phyloP scores from a whole-genome alignment of 2,113 vertebrate species.

The Scalopus aquaticus region DNA sequence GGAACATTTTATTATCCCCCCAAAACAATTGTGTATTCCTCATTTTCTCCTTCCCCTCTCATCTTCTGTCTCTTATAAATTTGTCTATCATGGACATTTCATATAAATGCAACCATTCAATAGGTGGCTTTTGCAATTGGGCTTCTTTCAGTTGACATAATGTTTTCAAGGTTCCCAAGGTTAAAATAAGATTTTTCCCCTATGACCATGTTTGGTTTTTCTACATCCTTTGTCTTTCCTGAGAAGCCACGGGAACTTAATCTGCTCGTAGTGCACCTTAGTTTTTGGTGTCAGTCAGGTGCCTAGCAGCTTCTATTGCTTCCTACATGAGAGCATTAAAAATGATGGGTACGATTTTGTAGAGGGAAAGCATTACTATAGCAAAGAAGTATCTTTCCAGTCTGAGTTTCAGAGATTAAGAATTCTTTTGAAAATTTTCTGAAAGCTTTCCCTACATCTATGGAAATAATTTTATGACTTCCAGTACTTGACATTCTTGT shows the following conservation, averaged over 20 bases:
- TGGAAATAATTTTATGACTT: background rate
- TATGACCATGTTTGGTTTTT: background rate
- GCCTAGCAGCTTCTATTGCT: background rate
- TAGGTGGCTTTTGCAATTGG: background rate
- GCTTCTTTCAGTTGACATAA: background rate
- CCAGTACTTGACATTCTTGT: background rate
- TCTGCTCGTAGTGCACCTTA: background rate
- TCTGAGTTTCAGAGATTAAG: slow-evolving; percentile 1
- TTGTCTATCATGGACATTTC: background rate
- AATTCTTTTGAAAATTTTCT: background rate
- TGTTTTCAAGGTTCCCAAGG: background rate
- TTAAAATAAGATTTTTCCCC: background rate
- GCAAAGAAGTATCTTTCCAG: background rate
- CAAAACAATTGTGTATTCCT: background rate
- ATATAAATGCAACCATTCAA: background rate
- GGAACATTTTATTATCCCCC: background rate
- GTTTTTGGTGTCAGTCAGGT: background rate
- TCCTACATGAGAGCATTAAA: background rate
- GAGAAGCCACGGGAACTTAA: background rate
- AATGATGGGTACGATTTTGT: background rate
- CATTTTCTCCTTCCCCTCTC: background rate
- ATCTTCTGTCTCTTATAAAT: background rate
- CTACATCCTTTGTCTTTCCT: background rate
- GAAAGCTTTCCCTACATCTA: background rate
- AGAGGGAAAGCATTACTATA: background rate